Percentiles rank a stretch among this genome's conserved stretches.
Evolutionary conservation across 2,113 vertebrate genomes (phyloP).

Genomic region (Mesocricetus auratus): DNA sequence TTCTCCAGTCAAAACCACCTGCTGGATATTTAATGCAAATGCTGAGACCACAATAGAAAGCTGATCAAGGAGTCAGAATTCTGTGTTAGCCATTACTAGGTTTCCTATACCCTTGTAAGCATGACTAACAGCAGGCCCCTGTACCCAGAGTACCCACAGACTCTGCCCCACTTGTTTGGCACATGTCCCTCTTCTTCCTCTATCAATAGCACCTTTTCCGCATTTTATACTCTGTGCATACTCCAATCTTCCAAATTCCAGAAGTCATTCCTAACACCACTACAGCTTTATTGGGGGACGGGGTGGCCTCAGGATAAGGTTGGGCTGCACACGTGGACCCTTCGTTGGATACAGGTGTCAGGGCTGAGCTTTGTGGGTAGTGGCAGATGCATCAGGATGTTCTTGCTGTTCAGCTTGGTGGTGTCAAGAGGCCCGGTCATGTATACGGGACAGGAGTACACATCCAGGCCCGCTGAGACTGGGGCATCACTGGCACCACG

Average conservation of each 20-base stretch:
- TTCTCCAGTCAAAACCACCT: constrained; percentile 22
- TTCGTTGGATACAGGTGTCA: constrained; percentile 83
- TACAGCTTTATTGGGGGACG: constrained; percentile 54
- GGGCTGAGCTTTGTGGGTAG: constrained; percentile 83
- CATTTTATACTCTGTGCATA: background rate
- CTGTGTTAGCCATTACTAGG: background rate
- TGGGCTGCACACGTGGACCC: constrained; percentile 85
- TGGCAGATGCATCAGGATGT: constrained; percentile 83
- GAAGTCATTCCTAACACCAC: background rate
- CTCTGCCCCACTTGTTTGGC: background rate
- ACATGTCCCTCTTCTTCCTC: background rate
- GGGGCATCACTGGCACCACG: background rate
- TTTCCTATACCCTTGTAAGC: background rate
- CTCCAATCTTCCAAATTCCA: background rate
- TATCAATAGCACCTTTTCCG: background rate
- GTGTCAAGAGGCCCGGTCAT: constrained; percentile 40
- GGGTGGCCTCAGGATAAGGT: constrained; percentile 1
- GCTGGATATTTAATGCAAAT: constrained; percentile 22
- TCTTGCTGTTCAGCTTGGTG: constrained; percentile 75
- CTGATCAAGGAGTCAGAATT: background rate
- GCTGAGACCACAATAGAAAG: constrained; percentile 8
- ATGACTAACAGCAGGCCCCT: background rate
- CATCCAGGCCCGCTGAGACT: background rate
- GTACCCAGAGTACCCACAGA: background rate
- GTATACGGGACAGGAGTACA: constrained; percentile 88